These are phyloP conservation scores for Barbus barbus DNA, from an alignment of 2,113 vertebrate genomes.

Conservation along the genomic window DNA sequence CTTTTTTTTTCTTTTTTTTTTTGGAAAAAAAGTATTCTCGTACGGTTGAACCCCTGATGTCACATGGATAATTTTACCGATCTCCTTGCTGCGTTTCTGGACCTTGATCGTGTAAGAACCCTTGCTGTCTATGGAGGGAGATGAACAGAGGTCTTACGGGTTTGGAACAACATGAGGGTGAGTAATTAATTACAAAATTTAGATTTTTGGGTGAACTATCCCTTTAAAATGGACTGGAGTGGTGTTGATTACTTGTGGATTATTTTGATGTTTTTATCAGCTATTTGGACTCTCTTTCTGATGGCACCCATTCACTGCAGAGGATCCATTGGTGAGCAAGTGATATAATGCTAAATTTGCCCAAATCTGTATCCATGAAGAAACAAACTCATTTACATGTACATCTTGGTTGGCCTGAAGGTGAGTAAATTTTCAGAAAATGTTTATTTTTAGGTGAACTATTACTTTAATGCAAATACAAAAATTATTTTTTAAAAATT, in stretches of 20 bases:
- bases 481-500: slow-evolving; percentile 29
- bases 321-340: not conserved
- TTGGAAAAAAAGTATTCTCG: too few relatives aligned
- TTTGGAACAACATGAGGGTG: too few relatives aligned
- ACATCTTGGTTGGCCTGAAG: not conserved
- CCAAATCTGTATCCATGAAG: not conserved
- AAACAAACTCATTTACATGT: not conserved
- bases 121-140: too few relatives aligned
- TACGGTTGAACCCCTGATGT: too few relatives aligned
- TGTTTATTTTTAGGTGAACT: not conserved
- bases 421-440: not conserved
- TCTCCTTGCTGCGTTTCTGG: too few relatives aligned
- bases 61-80: too few relatives aligned
- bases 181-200: too few relatives aligned
- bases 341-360: not conserved
- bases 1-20: too few relatives aligned
- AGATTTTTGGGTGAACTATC: too few relatives aligned
- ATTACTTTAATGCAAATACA: not conserved
- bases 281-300: not conserved
- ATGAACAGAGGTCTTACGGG: too few relatives aligned
- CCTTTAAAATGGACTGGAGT: not conserved
- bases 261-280: not conserved
- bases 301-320: not conserved
- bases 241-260: not conserved
- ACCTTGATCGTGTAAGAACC: too few relatives aligned